Base-by-base conservation (phyloP, 2,888 invertebrate species). In the Criorhina ranunculi region DNA sequence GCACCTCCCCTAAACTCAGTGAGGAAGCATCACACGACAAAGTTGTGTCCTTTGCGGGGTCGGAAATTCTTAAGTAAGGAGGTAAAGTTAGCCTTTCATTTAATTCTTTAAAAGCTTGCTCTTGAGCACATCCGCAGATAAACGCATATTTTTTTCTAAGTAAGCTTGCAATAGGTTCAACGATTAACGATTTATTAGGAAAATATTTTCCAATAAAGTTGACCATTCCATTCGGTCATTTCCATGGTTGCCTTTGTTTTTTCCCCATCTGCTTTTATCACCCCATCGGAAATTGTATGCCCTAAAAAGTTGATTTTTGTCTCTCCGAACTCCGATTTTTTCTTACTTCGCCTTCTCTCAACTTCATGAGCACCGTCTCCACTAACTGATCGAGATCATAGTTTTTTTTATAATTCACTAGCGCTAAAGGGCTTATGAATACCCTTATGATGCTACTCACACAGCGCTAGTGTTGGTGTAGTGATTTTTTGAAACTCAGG, bases 171-270 rank as follows among this genome's bases (percentile, higher is more conserved):
- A 51, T 66, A 1, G 66, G 62, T 24, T 51, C 51, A 6, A 66
- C 9, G 5, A 67, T 55, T 7, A 55, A 24, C 7, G 64, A 62
- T 66, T 66, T 75, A 15, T 66, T 75, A 1, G 57, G 57, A 9
- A 64, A 66, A 24, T 66, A 66, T 75, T 75, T 75, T 7, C 75
- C 64, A 11, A 29, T 35, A 40, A 73, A 55, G 24, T 62, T 53
- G 1, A 72, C 40, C 72, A 55, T 64, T 6, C 53, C 73, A 11
- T 4, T 64, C 35, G 35, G 24, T 1, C 55, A 57, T 59, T 44
- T 76, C 40, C 9, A 33, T 9, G 15, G 66, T 66, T 6, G 75
- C 66, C n/a, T 57, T 64, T 57, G 24, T 8, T 31, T 66, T 76
- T 9, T 57, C 40, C 8, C 12, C 57, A 19, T 66, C 59, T 5